A percentile compares a stretch with the other conserved stretches of the same genome.
Conservation (phyloP, 2,113 vertebrate species). For the Pachycephala philippinensis region DNA sequence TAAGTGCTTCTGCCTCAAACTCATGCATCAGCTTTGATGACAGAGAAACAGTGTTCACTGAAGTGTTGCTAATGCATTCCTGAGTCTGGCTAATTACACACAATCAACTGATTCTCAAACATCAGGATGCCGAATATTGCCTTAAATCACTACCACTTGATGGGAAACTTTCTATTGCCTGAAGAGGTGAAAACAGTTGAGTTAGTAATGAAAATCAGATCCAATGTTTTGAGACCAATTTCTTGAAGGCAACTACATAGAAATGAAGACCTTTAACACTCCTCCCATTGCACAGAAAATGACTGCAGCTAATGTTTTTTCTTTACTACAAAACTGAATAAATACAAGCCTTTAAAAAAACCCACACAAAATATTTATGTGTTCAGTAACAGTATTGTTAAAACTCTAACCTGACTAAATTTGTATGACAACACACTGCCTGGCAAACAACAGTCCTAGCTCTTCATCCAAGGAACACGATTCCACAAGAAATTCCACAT, state of each 20-base stretch:
- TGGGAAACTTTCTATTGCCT: constrained; percentile 14
- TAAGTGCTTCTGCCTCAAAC: constrained; percentile 19
- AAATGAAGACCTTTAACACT: neutral
- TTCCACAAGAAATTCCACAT: accelerated
- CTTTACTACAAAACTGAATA: neutral
- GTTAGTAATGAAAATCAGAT: neutral
- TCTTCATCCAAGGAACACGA: neutral
- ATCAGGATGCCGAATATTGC: constrained; percentile 1
- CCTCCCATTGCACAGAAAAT: neutral
- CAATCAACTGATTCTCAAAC: constrained; percentile 37
- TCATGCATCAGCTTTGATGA: neutral
- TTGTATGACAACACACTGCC: neutral
- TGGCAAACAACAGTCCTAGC: neutral
- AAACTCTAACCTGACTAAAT: neutral
- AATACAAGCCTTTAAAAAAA: neutral
- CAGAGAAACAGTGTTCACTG: neutral
- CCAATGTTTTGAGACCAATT: neutral
- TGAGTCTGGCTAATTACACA: constrained; percentile 36
- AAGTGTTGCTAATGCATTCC: constrained; percentile 5
- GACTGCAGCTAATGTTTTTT: neutral
- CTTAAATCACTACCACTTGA: constrained; percentile 34
- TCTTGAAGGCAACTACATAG: neutral
- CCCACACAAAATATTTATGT: neutral
- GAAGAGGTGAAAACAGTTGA: constrained; percentile 8
- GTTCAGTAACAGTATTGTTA: neutral